phyloP scores from a whole-genome alignment of 2,888 invertebrate species.

The Xestia rhomboidea region DNA sequence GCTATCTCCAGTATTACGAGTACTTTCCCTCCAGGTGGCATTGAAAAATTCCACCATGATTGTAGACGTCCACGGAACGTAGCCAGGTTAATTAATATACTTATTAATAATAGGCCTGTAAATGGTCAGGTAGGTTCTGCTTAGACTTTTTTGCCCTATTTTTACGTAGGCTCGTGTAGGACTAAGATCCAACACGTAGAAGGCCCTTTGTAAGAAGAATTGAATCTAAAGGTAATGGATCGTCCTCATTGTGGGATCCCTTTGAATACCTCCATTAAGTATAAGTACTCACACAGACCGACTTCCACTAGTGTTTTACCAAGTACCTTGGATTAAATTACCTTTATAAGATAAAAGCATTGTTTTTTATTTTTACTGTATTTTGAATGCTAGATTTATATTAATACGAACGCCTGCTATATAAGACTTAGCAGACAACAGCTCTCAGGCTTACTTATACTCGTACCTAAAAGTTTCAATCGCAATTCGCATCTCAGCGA shows the following conservation, averaged over 20 bases:
- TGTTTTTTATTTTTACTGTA: not conserved
- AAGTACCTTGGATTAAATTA: not conserved
- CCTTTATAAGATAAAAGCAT: not conserved
- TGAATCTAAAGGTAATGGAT: slow-evolving; percentile 53
- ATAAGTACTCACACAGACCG: not conserved
- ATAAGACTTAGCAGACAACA: not conserved
- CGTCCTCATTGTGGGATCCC: slow-evolving; percentile 19
- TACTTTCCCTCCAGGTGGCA: no score
- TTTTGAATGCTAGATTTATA: not conserved
- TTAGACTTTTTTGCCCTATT: not conserved
- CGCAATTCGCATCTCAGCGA: not conserved
- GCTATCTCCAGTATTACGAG: no score
- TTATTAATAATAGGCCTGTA: not conserved
- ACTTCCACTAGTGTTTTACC: slow-evolving; percentile 19
- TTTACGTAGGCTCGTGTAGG: slow-evolving; percentile 13
- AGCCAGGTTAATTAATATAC: no score
- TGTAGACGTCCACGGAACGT: no score
- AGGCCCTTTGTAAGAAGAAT: slow-evolving; percentile 52
- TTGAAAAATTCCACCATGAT: no score
- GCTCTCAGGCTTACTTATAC: no score
- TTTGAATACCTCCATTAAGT: slow-evolving; percentile 23
- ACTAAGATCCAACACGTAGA: slow-evolving; percentile 47
- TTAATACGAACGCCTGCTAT: not conserved
- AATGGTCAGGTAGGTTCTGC: not conserved
- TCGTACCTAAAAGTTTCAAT: no score